phyloP scores from a whole-genome alignment of 2,888 invertebrate species.

The Lepidocyrtoides sp. region DNA sequence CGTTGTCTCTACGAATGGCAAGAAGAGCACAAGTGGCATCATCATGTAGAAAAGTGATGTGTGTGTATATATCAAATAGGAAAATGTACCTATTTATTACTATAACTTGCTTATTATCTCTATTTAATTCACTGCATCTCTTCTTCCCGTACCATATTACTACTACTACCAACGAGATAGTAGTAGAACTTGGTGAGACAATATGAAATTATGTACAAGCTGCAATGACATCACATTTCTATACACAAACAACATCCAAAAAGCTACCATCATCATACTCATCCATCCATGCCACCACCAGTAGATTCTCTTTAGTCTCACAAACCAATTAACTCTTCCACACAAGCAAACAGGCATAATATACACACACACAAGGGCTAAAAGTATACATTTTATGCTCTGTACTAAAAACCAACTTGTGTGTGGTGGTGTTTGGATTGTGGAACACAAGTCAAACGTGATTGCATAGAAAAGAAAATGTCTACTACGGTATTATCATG shows the following conservation, averaged over 20 bases:
- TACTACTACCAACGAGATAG: not conserved
- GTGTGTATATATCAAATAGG: not conserved
- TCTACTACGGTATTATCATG: too few species aligned
- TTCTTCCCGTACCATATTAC: not conserved
- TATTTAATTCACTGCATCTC: not conserved
- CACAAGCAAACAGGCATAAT: conserved; percentile 8
- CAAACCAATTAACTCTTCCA: conserved; percentile 64
- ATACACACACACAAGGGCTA: too few species aligned
- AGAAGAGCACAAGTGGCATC: conserved; percentile 37
- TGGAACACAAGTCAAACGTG: conserved; percentile 38
- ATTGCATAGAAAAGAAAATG: too few species aligned
- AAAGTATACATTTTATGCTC: too few species aligned
- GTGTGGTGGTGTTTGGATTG: not conserved
- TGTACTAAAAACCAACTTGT: too few species aligned
- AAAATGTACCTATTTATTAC: not conserved
- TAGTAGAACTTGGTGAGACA: not conserved
- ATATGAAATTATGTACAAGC: conserved; percentile 5
- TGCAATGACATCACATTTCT: conserved; percentile 46
- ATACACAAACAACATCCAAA: conserved; percentile 20
- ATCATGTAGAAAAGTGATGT: conserved; percentile 13
- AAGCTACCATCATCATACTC: not conserved
- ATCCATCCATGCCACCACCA: conserved; percentile 35
- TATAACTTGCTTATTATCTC: not conserved
- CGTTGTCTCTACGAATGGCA: conserved; percentile 47
- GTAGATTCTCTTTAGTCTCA: conserved; percentile 48